These are phyloP conservation scores for Pongo abelii DNA, from an alignment of 2,113 vertebrate species.

Conservation along the genomic window DNA sequence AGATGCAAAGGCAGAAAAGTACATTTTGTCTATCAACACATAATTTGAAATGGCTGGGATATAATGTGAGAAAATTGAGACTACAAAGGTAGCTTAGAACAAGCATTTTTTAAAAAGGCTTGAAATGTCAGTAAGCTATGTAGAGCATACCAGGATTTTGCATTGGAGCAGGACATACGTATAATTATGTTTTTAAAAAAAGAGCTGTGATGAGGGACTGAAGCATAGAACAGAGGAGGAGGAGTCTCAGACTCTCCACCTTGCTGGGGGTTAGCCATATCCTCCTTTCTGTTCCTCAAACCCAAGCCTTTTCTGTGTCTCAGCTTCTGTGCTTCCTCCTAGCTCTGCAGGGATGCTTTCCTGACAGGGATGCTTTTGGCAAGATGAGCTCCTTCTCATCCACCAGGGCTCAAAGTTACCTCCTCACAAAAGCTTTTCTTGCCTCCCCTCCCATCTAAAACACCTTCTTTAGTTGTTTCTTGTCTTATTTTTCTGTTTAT, in stretches of 20 bases:
- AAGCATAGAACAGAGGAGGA: not conserved
- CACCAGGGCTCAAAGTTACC: not conserved
- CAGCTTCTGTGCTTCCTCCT: not conserved
- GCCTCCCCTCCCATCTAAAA: not conserved
- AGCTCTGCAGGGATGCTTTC: not conserved
- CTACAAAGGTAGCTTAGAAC: not conserved
- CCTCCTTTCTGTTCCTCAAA: not conserved
- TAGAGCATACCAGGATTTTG: not conserved
- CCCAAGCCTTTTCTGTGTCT: not conserved
- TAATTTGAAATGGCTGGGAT: not conserved
- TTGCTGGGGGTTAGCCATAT: no score
- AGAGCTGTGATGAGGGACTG: not conserved
- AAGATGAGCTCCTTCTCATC: not conserved
- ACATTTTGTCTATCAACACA: accelerated
- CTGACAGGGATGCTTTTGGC: not conserved
- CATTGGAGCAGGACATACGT: not conserved
- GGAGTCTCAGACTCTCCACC: accelerated
- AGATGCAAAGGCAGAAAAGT: not conserved
- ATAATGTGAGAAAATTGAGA: not conserved
- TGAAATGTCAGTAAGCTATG: not conserved
- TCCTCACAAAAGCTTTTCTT: not conserved
- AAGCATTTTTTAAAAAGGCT: not conserved
- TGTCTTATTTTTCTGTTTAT: not conserved
- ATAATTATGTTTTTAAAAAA: not conserved
- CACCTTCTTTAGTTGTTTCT: not conserved